A percentile compares a stretch with the other conserved stretches of the same genome.
Evolutionary conservation across 2,113 vertebrate genomes (phyloP).

Genomic region (Anser cygnoides): DNA sequence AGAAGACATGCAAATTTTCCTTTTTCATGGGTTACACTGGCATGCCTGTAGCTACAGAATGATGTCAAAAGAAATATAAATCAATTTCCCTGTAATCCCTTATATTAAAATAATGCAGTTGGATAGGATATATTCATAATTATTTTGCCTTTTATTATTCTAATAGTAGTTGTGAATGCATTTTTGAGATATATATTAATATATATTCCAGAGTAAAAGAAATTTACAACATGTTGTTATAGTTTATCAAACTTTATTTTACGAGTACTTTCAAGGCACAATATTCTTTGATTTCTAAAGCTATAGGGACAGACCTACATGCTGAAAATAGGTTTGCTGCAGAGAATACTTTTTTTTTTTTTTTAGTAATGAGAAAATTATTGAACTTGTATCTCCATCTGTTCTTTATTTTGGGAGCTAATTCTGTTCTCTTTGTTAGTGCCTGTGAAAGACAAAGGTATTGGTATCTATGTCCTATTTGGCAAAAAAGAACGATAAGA

Average conservation of each 20-base stretch:
- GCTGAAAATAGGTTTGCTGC: not conserved
- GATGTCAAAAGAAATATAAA: conserved; percentile 7
- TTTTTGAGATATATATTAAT: not conserved
- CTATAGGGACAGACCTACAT: not conserved
- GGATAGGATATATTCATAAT: not conserved
- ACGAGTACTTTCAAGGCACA: not conserved
- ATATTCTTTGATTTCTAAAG: not conserved
- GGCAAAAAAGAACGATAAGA: not conserved
- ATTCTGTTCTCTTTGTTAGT: not conserved
- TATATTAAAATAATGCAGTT: not conserved
- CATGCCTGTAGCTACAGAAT: conserved; percentile 4
- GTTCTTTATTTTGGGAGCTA: not conserved
- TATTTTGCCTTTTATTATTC: not conserved
- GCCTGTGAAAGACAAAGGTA: not conserved
- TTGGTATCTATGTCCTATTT: not conserved
- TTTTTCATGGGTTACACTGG: not conserved
- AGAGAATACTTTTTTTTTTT: not conserved
- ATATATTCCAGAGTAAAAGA: not conserved
- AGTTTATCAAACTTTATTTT: not conserved
- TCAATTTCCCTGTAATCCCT: not conserved
- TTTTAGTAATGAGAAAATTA: not conserved
- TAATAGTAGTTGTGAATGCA: not conserved
- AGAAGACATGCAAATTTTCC: not conserved
- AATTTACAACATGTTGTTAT: not conserved
- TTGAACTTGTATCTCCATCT: not conserved